Conservation (phyloP, 2,888 invertebrate species). For the Pristionchus exspectatus region DNA sequence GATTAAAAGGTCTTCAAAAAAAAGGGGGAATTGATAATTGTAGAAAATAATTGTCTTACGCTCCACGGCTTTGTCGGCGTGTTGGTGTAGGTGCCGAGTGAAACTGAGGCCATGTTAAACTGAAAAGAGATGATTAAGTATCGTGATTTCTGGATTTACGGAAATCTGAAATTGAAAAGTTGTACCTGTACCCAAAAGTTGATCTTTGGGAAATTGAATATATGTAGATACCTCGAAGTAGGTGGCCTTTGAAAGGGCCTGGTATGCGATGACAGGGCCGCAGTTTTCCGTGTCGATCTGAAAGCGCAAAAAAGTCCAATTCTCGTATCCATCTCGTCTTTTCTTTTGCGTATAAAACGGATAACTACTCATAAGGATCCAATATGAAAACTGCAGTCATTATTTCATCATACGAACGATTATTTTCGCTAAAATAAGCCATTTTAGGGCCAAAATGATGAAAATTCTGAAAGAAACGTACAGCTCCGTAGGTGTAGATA, state of each 20-base stretch:
- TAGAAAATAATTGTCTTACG: conserved; percentile 47
- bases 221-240: conserved; percentile 4
- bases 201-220: background rate
- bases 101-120: conserved; percentile 57
- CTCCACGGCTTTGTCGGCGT: background rate
- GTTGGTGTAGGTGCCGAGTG: conserved; percentile 58
- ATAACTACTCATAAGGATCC: background rate
- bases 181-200: background rate
- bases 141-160: conserved; percentile 51
- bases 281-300: conserved; percentile 76
- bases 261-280: conserved; percentile 66
- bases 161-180: no score
- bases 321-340: background rate
- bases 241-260: conserved; percentile 57
- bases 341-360: no score
- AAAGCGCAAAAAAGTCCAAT: background rate
- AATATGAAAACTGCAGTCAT: background rate
- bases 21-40: no score
- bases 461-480: conserved; percentile 19
- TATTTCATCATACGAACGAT: no score
- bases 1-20: no score
- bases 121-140: background rate
- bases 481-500: conserved; percentile 72
- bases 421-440: no score
- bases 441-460: background rate